Evolutionary conservation across 2,888 invertebrate genomes (phyloP).

Genomic region (Pachydiplax longipennis): DNA sequence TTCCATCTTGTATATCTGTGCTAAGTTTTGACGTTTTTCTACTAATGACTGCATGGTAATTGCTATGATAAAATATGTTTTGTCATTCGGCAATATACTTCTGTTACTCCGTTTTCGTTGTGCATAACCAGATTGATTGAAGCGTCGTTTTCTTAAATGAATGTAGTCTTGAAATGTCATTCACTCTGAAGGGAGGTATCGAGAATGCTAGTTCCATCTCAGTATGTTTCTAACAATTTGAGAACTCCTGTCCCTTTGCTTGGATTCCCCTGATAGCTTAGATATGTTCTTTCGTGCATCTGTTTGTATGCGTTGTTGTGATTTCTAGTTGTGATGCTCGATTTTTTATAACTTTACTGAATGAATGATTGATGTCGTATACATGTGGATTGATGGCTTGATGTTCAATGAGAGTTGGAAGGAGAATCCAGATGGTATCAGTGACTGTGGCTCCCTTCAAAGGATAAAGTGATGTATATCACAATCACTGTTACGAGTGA

Average conservation of each 20-base stretch:
- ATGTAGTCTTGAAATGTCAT: slow-evolving; percentile 3
- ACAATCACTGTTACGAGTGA: too few species aligned
- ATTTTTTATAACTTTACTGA: not conserved
- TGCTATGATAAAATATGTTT: slow-evolving; percentile 1
- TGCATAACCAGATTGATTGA: not conserved
- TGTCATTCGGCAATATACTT: not conserved
- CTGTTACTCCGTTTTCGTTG: slow-evolving; percentile 2
- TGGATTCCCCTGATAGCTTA: not conserved
- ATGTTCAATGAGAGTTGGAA: too few species aligned
- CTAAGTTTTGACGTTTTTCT: slow-evolving; percentile 9
- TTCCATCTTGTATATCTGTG: not conserved
- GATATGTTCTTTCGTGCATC: not conserved
- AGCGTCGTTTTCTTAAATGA: not conserved
- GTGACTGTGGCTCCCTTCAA: too few species aligned
- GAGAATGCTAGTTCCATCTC: not conserved
- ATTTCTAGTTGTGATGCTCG: not conserved
- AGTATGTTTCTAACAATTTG: not conserved
- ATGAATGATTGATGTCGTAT: not conserved
- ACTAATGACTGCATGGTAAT: slow-evolving; percentile 37
- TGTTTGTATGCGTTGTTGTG: not conserved
- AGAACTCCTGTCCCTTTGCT: not conserved
- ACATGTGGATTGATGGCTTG: too few species aligned
- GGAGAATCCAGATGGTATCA: too few species aligned
- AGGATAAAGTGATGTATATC: too few species aligned
- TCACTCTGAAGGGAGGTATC: not conserved